Evolutionary conservation across 1,140 invertebrate species (phyloP), one percentile per base, ranked within the genome.

Genomic region (Nebria ingens): DNA sequence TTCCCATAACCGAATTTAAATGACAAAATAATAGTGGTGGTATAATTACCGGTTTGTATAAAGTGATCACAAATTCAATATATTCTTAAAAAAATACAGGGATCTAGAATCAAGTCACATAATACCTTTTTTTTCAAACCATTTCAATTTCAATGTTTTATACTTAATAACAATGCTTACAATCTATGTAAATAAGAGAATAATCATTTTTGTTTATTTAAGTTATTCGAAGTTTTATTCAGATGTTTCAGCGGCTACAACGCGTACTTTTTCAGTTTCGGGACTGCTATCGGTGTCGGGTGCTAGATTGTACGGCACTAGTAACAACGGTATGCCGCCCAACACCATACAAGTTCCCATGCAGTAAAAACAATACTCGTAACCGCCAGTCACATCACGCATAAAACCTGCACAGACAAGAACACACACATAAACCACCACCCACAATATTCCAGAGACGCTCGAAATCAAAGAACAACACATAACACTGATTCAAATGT

Each of bases 291-390:
- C 68, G 38, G 68, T 69, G 57, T 76, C 65, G 54, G 69, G 65
- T 53, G 65, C 58, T 65, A 76, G 62, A 59, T 72, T 65, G 17
- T 12, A 45, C 3, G 65, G 74, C 68, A 79, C 77, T 11, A 77
- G 68, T 20, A 84, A 67, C 17, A 84, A 65, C 2, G 82, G 82
- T 25, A 84, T 67, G 54, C 82, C 80, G 50, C 83, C 83, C 38
- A 84, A 66, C 0, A 85, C 76, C 84, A 86, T 86, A 61, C 82
- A 85, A 2, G 83, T 80, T 11, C 84, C 84, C 84, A 86, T 86
- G 58, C 83, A 84, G 59, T 84, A 78, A 68, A 85, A 86, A 65
- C 82, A 83, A 58, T 81, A 77, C 0, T 76, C 76, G 62, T 85
- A 86, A 52, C 80, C 81, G 12, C 84, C 84, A 0, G 83, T 85